These are phyloP conservation scores for Ochropacha duplaris DNA, from an alignment of 2,888 invertebrate species.

Conservation along the genomic window DNA sequence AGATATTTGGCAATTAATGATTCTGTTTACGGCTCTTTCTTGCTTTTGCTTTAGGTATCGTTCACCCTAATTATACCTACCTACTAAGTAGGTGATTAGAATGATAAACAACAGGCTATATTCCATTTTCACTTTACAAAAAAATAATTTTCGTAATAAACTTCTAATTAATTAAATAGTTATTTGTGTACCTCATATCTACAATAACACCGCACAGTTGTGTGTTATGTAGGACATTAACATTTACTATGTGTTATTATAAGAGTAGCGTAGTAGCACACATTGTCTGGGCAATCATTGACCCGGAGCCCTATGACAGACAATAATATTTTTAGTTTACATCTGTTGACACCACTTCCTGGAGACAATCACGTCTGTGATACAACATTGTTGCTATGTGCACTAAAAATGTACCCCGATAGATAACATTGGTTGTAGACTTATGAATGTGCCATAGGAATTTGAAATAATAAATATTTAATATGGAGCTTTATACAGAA, in stretches of 20 bases:
- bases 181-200: neutral
- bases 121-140: too few relatives aligned
- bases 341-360: slow-evolving; percentile 31
- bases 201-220: neutral
- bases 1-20: too few relatives aligned
- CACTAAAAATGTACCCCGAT: slow-evolving; percentile 31
- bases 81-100: too few relatives aligned
- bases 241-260: neutral
- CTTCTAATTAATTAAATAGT: neutral
- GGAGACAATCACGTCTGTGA: slow-evolving; percentile 29
- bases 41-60: too few relatives aligned
- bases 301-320: neutral
- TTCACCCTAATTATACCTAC: too few relatives aligned
- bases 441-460: neutral
- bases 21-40: too few relatives aligned
- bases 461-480: neutral
- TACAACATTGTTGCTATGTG: slow-evolving; percentile 59
- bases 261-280: neutral
- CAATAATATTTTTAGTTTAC: slow-evolving; percentile 13
- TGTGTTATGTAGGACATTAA: neutral
- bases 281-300: slow-evolving; percentile 3
- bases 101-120: too few relatives aligned
- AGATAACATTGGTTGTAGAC: slow-evolving; percentile 12
- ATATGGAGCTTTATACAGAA: neutral
- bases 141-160: too few relatives aligned